These are phyloP conservation scores for Oreochromis spilurus DNA, from an alignment of 2,113 vertebrate species.

Conservation along the genomic window DNA sequence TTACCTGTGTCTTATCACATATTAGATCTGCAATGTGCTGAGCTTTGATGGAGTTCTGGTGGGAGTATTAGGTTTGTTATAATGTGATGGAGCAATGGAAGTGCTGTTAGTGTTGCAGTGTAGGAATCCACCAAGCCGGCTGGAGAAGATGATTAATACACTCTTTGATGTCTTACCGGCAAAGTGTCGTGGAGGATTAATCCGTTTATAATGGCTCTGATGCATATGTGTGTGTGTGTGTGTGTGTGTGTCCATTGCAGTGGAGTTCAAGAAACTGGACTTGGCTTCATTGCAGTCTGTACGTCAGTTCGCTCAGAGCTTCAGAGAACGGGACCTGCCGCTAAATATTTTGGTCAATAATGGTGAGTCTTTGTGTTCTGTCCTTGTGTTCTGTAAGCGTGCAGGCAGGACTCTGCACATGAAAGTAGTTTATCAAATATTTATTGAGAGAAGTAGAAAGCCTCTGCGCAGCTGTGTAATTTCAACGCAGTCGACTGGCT, in stretches of 20 bases:
- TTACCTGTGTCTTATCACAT: conserved; percentile 15
- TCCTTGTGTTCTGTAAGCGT: not conserved
- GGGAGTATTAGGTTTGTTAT: conserved; percentile 23
- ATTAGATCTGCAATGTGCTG: not conserved
- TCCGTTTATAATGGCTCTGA: conserved; percentile 43
- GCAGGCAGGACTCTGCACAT: not conserved
- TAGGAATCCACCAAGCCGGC: not conserved
- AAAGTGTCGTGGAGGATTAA: conserved; percentile 48
- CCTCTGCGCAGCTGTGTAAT: not conserved
- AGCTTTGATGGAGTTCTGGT: conserved; percentile 30
- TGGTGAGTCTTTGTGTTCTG: conserved; percentile 74
- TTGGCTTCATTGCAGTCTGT: conserved; percentile 83
- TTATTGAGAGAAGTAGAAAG: not conserved
- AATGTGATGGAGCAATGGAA: not conserved
- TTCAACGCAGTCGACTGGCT: not conserved
- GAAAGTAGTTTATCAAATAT: not conserved
- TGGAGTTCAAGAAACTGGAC: conserved; percentile 83
- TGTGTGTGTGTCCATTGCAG: conserved; percentile 57
- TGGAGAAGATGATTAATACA: conserved; percentile 49
- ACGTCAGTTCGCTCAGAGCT: conserved; percentile 75
- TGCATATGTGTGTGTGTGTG: not conserved
- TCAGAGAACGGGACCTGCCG: conserved; percentile 73
- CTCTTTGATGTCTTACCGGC: conserved; percentile 58
- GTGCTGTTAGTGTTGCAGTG: not conserved
- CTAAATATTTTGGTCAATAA: conserved; percentile 88